Base-by-base conservation (phyloP, 2,113 vertebrate species). In the Rhinolophus sinicus region DNA sequence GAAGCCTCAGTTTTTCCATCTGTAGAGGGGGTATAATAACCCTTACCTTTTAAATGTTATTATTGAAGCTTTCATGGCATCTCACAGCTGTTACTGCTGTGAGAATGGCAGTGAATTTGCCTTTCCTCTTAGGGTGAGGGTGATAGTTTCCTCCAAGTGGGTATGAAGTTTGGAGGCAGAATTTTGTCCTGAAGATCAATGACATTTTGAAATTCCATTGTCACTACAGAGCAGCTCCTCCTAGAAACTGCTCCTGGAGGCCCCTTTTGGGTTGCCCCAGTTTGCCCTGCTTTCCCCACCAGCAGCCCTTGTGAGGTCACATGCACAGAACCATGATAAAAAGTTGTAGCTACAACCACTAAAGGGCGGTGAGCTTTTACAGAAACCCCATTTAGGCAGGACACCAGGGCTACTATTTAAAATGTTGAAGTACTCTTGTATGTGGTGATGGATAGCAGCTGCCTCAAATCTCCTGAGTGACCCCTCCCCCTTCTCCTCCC, bases 1-100 rank as follows among this genome's bases (percentile, higher is more conserved):
- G 64, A 69, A 83, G 44, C 67, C 44, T 95, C 56, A 5, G 35
- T 50, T 80, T 91, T 90, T 60, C 80, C 75, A 72, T 87, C 24
- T 87, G 11, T 58, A 87, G 78, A 76, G 80, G n/a, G 35, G 3
- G 15, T 24, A 2, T 84, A 16, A 64, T 33, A 69, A 28, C 2
- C 30, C 30, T 77, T 64, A 72, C 6, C 58, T 44, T 86, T 33
- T 83, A 86, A 33, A 40, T 64, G 38, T 26, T 87, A n/a, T 12
- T 56, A 15, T 47, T 40, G 64, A 81, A 76, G 38, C 2, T 75
- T 82, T 76, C 33, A 21, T 33, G 72, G 56, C 75, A n/a, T 19
- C 13, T 44, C 40, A 44, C 40, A 82, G 30, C n/a, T 89, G 11
- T 54, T 40, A 35, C 76, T 85, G 38, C 47, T 85, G 6, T 40